A percentile compares a stretch with the other conserved stretches of the same genome.
phyloP scores from a whole-genome alignment of 2,888 invertebrate species.

The Drosophila meridionalis region DNA sequence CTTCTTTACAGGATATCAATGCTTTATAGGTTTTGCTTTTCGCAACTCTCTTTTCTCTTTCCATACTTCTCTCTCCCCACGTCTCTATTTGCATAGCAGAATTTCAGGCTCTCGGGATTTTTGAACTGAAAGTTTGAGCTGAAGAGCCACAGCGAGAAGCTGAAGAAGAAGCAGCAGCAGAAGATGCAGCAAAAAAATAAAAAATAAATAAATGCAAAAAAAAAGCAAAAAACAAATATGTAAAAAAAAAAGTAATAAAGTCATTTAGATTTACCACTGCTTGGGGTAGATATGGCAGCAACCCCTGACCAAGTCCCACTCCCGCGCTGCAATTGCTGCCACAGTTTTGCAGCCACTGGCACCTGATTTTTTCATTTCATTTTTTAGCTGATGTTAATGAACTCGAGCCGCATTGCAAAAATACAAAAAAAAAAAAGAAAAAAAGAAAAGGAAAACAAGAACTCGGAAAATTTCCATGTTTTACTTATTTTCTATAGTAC shows the following conservation, averaged over 20 bases:
- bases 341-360: conserved; percentile 70
- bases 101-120: conserved; percentile 66
- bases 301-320: conserved; percentile 6
- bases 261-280: conserved; percentile 80
- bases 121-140: conserved; percentile 75
- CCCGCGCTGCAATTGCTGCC: conserved; percentile 21
- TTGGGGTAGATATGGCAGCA: conserved; percentile 74
- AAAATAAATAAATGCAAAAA: conserved; percentile 24
- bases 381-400: conserved; percentile 68
- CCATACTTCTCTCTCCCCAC: background rate
- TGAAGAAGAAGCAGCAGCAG: conserved; percentile 8
- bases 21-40: background rate
- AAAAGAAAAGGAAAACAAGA: background rate
- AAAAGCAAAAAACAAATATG: conserved; percentile 50
- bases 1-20: background rate
- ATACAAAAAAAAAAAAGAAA: conserved; percentile 16
- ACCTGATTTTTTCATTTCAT: conserved; percentile 44
- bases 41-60: background rate
- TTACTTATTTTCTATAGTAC: conserved; percentile 30
- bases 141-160: conserved; percentile 54
- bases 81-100: conserved; percentile 36
- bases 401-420: conserved; percentile 65
- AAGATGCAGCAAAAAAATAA: conserved; percentile 20
- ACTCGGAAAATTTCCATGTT: conserved; percentile 28
- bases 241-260: conserved; percentile 66